Evolutionary conservation across 2,797 vertebrate genomes (phyloP).

Genomic region (Channallabes apus): DNA sequence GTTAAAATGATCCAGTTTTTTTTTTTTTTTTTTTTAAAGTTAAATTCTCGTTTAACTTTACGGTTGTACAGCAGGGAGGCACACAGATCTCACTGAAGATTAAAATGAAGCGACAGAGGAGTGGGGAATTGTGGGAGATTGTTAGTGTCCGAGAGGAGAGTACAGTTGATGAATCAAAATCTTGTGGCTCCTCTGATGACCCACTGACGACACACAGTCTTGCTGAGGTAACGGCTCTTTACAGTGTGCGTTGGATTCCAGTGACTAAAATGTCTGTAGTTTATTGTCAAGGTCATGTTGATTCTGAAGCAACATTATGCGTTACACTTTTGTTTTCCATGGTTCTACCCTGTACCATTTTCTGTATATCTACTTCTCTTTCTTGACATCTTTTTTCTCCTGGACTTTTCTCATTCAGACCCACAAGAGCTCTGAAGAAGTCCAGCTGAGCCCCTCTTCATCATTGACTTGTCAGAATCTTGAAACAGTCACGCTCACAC

Average conservation of each 20-base stretch:
- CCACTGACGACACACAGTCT: neutral
- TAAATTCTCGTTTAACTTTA: conserved; percentile 2
- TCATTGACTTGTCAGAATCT: neutral
- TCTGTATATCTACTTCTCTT: neutral
- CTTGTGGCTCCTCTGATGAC: neutral
- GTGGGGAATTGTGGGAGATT: conserved; percentile 69
- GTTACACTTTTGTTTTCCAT: neutral
- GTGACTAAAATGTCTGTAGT: neutral
- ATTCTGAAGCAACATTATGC: neutral
- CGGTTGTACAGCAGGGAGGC: conserved; percentile 3
- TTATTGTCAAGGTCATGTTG: neutral
- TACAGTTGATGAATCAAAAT: conserved; percentile 29
- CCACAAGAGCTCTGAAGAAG: neutral
- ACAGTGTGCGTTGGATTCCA: neutral
- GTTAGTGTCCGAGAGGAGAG: conserved; percentile 55
- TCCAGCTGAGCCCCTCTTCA: conserved; percentile 4
- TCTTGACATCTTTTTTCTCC: neutral
- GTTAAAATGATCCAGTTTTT: neutral
- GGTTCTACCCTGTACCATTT: neutral
- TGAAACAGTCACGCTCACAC: conserved; percentile 40
- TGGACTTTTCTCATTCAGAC: neutral
- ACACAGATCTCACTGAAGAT: conserved; percentile 36
- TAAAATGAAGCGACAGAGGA: conserved; percentile 63
- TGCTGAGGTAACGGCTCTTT: conserved; percentile 5
- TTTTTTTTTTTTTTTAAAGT: conserved; percentile 10